Evolutionary conservation across 2,113 vertebrate species (phyloP).

Genomic region (Sapayoa aenigma): DNA sequence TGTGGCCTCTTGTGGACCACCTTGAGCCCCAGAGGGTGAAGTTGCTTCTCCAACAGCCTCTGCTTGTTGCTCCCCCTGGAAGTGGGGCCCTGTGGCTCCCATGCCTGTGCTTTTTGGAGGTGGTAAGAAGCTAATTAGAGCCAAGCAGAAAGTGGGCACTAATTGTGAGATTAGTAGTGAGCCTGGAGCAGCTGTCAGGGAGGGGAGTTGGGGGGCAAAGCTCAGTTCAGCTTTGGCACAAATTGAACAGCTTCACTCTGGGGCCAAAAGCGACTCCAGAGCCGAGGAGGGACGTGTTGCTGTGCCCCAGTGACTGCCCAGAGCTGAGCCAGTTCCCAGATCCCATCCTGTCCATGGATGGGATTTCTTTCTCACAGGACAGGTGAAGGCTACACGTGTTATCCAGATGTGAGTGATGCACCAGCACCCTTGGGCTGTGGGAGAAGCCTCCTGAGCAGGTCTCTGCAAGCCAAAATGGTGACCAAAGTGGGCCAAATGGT

Average conservation of each 20-base stretch:
- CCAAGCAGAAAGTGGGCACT: not conserved
- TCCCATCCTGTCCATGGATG: not conserved
- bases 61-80: no score
- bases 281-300: not conserved
- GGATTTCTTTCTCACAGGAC: not conserved
- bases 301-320: no score
- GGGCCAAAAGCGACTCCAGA: not conserved
- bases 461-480: not conserved
- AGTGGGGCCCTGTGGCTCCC: not conserved
- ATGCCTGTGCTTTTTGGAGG: not conserved
- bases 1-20: not conserved
- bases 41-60: not conserved
- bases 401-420: fast-evolving
- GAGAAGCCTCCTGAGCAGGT: not conserved
- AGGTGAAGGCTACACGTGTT: fast-evolving
- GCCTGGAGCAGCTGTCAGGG: not conserved
- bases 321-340: not conserved
- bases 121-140: not conserved
- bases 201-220: not conserved
- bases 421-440: no score
- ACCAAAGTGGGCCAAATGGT: not conserved
- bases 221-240: not conserved
- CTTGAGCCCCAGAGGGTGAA: no score
- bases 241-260: not conserved
- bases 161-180: not conserved